Base-by-base conservation (phyloP, 1,140 invertebrate genomes). In the Leptinotarsa undecemlineata region DNA sequence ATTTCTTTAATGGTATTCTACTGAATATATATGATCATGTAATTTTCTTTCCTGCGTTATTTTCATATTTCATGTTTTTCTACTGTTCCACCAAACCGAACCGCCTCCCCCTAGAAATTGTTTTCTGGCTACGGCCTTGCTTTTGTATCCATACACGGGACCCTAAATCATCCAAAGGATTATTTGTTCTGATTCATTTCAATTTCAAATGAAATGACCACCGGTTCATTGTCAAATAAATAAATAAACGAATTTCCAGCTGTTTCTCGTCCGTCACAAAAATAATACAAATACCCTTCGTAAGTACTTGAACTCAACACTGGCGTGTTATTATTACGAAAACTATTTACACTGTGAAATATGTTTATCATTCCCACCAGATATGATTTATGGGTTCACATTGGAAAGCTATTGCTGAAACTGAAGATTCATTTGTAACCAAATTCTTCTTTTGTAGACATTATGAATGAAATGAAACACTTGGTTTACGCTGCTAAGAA, bases 261-360 rank as follows among this genome's bases (percentile, higher is more conserved):
- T 57, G 51, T n/a, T 57, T 19, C 51, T 19, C 51, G 15, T 17
- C n/a, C n/a, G n/a, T 57, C 17, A 57, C 17, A 15, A 57, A 57
- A 57, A 57, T 57, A 57, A 57, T 57, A 57, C 51, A n/a, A 57
- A 57, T 57, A 57, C 51, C 51, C 51, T 57, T 57, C 51, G 51
- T 57, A 57, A 57, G n/a, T n/a, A 57, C n/a, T 57, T 15, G 51
- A 57, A 57, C 51, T 57, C 51, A 19, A 57, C n/a, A 57, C 51
- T 17, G n/a, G 6, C 13, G n/a, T 57, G n/a, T 57, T 57, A 57
- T 57, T 57, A 17, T 19, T 57, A 17, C 15, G 51, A 57, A 57
- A 57, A 17, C 4, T 57, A 57, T 57, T 57, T 57, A 57, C n/a
- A 19, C 51, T 19, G n/a, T 15, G 51, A 57, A 17, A 57, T 19